Percentiles rank a stretch among this genome's conserved stretches.
Evolutionary conservation across 2,797 vertebrate species (phyloP).

Genomic region (Synaphobranchus kaupii): DNA sequence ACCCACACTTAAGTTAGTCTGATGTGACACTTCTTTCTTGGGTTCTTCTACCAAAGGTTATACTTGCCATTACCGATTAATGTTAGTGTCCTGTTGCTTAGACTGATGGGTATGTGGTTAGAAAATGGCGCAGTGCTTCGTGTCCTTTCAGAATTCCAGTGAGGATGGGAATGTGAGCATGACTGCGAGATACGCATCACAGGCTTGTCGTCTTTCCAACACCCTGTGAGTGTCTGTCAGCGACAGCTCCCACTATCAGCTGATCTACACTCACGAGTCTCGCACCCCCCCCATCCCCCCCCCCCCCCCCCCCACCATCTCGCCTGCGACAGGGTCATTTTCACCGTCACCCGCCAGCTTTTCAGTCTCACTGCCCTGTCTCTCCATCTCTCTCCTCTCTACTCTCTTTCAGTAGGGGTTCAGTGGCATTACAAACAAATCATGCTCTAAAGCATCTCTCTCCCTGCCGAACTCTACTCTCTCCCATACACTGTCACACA

Average conservation of each 20-base stretch:
- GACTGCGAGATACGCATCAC: not conserved
- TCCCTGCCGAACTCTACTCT: not conserved
- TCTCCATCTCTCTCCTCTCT: too few relatives aligned
- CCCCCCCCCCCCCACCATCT: not conserved
- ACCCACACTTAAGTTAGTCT: too few relatives aligned
- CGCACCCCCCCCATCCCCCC: not conserved
- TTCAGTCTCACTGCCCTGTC: not conserved
- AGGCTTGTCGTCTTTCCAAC: not conserved
- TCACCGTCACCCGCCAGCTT: constrained; percentile 1
- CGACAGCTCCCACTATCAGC: not conserved
- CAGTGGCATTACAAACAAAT: too few relatives aligned
- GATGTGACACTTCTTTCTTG: too few relatives aligned
- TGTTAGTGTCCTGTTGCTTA: not conserved
- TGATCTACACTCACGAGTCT: not conserved
- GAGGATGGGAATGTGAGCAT: not conserved
- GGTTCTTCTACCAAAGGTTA: not conserved
- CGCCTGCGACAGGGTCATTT: not conserved
- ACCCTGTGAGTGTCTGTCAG: not conserved
- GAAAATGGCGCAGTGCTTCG: not conserved
- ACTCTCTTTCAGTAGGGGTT: not conserved
- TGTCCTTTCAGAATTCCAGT: not conserved
- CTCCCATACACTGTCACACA: not conserved
- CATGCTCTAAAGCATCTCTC: not conserved
- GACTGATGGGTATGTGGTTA: not conserved
- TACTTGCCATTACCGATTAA: not conserved